Conservation (phyloP, 1,140 invertebrate species). For the Teleogryllus occipitalis region DNA sequence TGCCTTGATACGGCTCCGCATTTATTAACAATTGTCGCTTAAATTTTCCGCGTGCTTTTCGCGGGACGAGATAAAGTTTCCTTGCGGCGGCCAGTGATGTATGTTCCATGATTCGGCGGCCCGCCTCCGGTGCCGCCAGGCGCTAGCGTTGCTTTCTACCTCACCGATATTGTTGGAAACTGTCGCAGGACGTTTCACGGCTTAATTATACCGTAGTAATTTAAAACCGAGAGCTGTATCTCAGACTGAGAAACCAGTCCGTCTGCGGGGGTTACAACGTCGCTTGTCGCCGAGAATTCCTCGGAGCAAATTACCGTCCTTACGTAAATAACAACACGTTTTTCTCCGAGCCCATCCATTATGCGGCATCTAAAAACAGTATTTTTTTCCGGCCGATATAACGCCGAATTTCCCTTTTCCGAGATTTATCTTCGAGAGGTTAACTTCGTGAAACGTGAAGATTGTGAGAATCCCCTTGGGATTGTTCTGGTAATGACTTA, state of each 20-base stretch:
- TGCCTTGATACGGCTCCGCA: background rate
- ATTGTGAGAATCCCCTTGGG: background rate
- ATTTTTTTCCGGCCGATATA: background rate
- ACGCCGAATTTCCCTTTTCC: background rate
- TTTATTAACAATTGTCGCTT: background rate
- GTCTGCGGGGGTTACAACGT: too few relatives aligned
- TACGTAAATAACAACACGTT: background rate
- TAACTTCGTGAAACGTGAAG: background rate
- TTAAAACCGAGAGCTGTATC: background rate
- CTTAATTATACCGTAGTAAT: background rate
- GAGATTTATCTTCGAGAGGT: background rate
- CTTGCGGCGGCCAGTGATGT: background rate
- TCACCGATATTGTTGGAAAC: background rate
- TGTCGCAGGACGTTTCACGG: background rate
- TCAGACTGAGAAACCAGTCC: background rate
- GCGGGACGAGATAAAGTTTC: background rate
- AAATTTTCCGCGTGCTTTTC: constrained; percentile 1
- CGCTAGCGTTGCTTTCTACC: background rate
- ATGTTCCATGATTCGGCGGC: background rate
- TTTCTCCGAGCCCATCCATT: background rate
- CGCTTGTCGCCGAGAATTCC: background rate
- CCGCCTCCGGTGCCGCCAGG: too few relatives aligned
- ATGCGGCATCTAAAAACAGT: background rate
- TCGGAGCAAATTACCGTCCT: background rate
- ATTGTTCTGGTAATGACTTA: background rate